Conservation (phyloP, 1,140 invertebrate species). For the Glossosoma conforme region DNA sequence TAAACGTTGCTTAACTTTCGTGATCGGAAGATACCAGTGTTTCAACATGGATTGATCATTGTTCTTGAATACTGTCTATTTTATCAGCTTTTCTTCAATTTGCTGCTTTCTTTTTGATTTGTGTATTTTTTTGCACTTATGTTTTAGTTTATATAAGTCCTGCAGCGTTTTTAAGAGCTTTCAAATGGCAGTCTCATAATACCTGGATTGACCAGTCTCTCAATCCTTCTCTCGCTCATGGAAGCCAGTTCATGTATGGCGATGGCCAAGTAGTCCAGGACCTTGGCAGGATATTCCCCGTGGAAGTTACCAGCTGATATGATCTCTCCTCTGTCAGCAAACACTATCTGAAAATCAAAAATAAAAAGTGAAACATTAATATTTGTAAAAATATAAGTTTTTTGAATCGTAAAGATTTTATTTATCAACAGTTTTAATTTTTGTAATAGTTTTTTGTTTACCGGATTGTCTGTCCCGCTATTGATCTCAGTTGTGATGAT, state of each 20-base stretch:
- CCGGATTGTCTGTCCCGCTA: slow-evolving; percentile 71
- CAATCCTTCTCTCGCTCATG: slow-evolving; percentile 68
- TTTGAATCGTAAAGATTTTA: neutral
- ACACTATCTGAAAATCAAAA: slow-evolving; percentile 58
- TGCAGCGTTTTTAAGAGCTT: too few species aligned
- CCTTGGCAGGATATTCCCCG: slow-evolving; percentile 74
- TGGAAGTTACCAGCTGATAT: slow-evolving; percentile 70
- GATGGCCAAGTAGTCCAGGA: slow-evolving; percentile 68
- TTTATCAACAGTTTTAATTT: slow-evolving; percentile 4
- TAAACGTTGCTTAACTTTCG: too few species aligned
- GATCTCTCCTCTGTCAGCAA: slow-evolving; percentile 64
- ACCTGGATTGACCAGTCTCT: slow-evolving; percentile 68
- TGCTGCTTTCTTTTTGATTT: too few species aligned
- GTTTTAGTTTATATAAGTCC: too few species aligned
- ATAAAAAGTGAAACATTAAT: too few species aligned
- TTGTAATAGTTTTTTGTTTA: slow-evolving; percentile 35
- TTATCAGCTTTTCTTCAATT: too few species aligned
- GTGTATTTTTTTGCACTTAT: too few species aligned
- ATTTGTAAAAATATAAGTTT: neutral
- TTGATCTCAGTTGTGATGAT: slow-evolving; percentile 67
- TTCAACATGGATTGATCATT: too few species aligned
- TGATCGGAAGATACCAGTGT: too few species aligned
- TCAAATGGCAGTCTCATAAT: too few species aligned
- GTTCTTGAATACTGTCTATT: too few species aligned
- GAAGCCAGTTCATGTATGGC: slow-evolving; percentile 68